These are phyloP conservation scores for Pithys albifrons DNA, from an alignment of 2,113 vertebrate genomes.

Conservation along the genomic window DNA sequence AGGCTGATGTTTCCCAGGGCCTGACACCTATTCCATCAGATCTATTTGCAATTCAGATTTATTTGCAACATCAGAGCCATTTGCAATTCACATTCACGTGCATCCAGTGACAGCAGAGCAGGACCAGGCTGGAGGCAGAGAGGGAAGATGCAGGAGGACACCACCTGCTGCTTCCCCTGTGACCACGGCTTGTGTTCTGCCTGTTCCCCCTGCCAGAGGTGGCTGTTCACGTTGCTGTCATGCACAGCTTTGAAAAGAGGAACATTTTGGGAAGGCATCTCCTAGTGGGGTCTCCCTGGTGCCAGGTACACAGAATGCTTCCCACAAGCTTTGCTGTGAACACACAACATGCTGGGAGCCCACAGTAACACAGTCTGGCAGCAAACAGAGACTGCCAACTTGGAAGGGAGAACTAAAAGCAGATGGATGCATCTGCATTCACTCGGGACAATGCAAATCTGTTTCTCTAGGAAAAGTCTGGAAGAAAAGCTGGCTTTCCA, in stretches of 20 bases:
- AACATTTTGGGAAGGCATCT: not conserved
- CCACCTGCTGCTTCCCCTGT: not conserved
- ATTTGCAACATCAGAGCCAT: not conserved
- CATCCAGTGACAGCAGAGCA: not conserved
- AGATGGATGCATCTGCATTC: conserved; percentile 64
- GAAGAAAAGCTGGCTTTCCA: conserved; percentile 26
- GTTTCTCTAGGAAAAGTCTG: conserved; percentile 14
- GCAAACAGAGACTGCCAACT: conserved; percentile 8
- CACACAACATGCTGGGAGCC: conserved; percentile 19
- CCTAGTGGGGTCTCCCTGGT: not conserved
- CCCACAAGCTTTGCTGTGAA: not conserved
- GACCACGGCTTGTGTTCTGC: not conserved
- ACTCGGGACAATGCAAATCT: conserved; percentile 43
- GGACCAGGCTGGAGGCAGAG: not conserved
- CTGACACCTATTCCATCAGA: conserved; percentile 20
- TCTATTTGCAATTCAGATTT: conserved; percentile 52
- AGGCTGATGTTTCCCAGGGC: not conserved
- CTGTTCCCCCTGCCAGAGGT: not conserved
- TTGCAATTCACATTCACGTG: not conserved
- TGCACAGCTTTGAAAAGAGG: not conserved
- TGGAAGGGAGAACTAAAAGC: conserved; percentile 54
- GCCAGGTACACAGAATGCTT: conserved; percentile 45
- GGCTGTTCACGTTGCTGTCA: not conserved
- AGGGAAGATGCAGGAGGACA: not conserved
- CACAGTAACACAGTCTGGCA: conserved; percentile 49